Evolutionary conservation across 1,140 invertebrate species (phyloP), one percentile per base, ranked within the genome.

Genomic region (Drosophila tristis): DNA sequence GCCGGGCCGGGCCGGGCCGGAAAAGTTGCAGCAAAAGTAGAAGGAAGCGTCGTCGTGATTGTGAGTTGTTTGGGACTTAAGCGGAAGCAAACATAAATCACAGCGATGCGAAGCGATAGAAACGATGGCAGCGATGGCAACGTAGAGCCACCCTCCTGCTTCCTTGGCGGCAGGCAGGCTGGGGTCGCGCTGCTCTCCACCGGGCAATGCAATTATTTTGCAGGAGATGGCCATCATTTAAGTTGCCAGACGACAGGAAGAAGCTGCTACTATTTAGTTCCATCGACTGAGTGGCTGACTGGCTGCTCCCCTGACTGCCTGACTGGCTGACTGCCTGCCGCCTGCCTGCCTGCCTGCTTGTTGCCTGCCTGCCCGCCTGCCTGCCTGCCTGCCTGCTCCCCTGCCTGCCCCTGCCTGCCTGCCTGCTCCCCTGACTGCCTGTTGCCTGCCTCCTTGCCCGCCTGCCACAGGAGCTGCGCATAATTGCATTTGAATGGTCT

Each of bases 1-100:
- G n/a, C n/a, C n/a, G n/a, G n/a, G n/a, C n/a, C n/a, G n/a, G n/a
- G n/a, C n/a, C n/a, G n/a, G n/a, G n/a, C n/a, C n/a, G n/a, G n/a
- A n/a, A n/a, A n/a, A n/a, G n/a, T n/a, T n/a, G n/a, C n/a, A n/a
- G n/a, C 16, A 16, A 16, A 39, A 15, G 47, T 29, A 42, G 47
- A 44, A 15, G 25, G 58, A 63, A 80, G 61, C 13, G 43, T n/a
- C 49, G 43, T 11, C 49, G 57, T 86, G 81, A 86, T 87, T 86
- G 82, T 82, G 74, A 80, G 53, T 76, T 81, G 78, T 81, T 80
- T 63, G 54, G 68, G 74, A 64, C 65, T 72, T 62, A 71, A 77
- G 68, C 82, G 82, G 82, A 86, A 87, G 82, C 68, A 78, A 86
- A 86, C 78, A 86, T 86, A 86, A 86, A 86, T 86, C 81, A 87